Evolutionary conservation across 2,888 invertebrate species (phyloP).

Genomic region (Neelides folsomi): DNA sequence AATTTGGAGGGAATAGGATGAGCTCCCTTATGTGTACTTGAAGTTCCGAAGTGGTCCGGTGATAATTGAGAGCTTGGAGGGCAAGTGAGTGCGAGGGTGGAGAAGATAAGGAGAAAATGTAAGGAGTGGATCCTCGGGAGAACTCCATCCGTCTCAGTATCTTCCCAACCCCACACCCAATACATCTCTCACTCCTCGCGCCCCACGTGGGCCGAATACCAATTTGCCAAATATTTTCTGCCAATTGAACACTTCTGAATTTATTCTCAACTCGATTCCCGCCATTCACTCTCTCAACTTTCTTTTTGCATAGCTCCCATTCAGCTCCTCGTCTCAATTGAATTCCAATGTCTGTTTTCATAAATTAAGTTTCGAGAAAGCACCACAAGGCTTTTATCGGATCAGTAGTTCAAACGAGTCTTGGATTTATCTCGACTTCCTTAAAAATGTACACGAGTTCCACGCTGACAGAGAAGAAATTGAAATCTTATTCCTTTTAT

Average conservation of each 20-base stretch:
- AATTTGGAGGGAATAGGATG: slow-evolving; percentile 15
- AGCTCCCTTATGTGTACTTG: slow-evolving; percentile 15
- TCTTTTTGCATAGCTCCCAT: neutral
- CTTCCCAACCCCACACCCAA: neutral
- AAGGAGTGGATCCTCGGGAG: neutral
- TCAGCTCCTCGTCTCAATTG: neutral
- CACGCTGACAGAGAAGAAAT: no score
- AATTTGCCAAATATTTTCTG: slow-evolving; percentile 19
- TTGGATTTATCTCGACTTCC: neutral
- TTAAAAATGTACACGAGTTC: no score
- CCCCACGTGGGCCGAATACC: slow-evolving; percentile 14
- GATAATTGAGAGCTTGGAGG: slow-evolving; percentile 13
- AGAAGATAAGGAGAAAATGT: neutral
- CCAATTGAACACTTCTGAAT: slow-evolving; percentile 26
- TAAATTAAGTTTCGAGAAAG: neutral
- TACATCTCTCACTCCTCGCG: neutral
- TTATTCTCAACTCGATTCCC: slow-evolving; percentile 16
- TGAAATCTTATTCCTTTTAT: no score
- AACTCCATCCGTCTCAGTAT: neutral
- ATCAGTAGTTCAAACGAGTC: neutral
- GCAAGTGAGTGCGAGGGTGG: slow-evolving; percentile 1
- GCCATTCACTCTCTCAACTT: neutral
- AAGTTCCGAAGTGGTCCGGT: slow-evolving; percentile 8
- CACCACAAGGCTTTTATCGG: no score
- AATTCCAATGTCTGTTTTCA: neutral